phyloP scores from a whole-genome alignment of 2,888 invertebrate genomes.

The Ophion ellenae region DNA sequence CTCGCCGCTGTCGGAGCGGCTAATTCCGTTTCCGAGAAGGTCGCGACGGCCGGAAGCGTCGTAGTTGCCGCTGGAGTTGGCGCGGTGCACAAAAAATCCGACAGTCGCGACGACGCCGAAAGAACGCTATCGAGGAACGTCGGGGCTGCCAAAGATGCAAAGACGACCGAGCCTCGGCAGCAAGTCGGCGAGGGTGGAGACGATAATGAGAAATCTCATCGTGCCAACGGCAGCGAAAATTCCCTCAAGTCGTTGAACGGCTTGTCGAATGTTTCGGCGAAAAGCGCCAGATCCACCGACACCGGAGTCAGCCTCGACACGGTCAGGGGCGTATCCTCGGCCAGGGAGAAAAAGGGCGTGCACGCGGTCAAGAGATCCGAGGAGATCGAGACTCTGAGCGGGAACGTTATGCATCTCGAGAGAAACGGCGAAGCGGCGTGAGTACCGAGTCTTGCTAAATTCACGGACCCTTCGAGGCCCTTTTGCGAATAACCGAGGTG shows the following conservation, averaged over 20 bases:
- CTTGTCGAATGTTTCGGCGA: slow-evolving; percentile 76
- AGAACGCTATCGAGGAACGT: slow-evolving; percentile 47
- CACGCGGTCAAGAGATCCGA: slow-evolving; percentile 79
- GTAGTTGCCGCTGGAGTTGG: not conserved
- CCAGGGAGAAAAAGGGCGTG: slow-evolving; percentile 79
- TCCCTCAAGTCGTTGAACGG: slow-evolving; percentile 77
- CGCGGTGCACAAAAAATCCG: slow-evolving; percentile 28
- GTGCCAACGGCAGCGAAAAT: slow-evolving; percentile 71
- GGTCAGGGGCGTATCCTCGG: slow-evolving; percentile 80
- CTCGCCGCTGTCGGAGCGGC: not conserved
- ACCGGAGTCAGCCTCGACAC: slow-evolving; percentile 82
- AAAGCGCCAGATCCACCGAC: slow-evolving; percentile 79
- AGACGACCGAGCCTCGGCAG: not conserved
- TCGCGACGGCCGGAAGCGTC: not conserved
- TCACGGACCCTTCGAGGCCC: not conserved
- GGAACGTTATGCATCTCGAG: slow-evolving; percentile 78
- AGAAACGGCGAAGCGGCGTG: slow-evolving; percentile 78
- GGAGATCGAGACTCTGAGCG: slow-evolving; percentile 82
- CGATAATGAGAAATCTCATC: slow-evolving; percentile 45
- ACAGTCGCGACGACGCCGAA: slow-evolving; percentile 5
- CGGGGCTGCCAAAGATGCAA: slow-evolving; percentile 37
- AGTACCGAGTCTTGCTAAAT: slow-evolving; percentile 66
- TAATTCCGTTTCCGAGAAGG: slow-evolving; percentile 19
- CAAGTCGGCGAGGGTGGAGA: slow-evolving; percentile 49
- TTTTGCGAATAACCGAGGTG: not conserved